These are phyloP conservation scores for Diplodus puntazzo DNA, from an alignment of 2,797 vertebrate genomes.

Conservation along the genomic window DNA sequence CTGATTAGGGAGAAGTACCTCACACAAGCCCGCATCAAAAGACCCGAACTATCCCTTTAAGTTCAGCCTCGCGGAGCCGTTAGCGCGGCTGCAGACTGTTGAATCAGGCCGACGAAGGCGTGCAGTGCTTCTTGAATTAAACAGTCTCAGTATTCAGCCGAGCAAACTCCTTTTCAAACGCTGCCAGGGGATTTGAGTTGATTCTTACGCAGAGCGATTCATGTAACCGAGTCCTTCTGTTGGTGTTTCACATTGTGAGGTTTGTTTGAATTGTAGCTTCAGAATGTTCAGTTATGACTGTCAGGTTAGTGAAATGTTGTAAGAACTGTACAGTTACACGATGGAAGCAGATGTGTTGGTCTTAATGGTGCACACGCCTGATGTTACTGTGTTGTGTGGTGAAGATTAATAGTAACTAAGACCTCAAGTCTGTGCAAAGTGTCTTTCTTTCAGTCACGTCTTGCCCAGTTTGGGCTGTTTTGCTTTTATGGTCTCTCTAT, in stretches of 20 bases:
- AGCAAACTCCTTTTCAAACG: constrained; percentile 1
- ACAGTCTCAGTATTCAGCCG: not conserved
- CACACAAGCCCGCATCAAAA: no score
- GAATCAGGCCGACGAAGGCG: no score
- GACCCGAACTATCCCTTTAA: no score
- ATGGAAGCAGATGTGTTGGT: not conserved
- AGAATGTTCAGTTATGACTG: no score
- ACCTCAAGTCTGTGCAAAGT: no score
- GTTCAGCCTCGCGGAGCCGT: not conserved
- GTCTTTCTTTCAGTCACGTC: no score
- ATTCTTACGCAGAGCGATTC: not conserved
- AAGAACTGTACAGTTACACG: not conserved
- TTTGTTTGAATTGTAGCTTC: not conserved
- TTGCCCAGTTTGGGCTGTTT: no score
- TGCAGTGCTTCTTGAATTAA: not conserved
- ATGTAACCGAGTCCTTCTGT: not conserved
- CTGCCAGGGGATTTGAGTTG: not conserved
- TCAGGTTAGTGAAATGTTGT: not conserved
- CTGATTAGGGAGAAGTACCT: no score
- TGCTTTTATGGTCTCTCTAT: no score
- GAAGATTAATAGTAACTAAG: no score
- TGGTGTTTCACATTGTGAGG: not conserved
- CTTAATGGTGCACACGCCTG: no score
- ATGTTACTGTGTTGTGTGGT: no score
- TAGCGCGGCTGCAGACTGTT: not conserved